A percentile compares a stretch with the other conserved stretches of the same genome.
Evolutionary conservation across 2,888 invertebrate genomes (phyloP).

Genomic region (Apotomis turbidana): DNA sequence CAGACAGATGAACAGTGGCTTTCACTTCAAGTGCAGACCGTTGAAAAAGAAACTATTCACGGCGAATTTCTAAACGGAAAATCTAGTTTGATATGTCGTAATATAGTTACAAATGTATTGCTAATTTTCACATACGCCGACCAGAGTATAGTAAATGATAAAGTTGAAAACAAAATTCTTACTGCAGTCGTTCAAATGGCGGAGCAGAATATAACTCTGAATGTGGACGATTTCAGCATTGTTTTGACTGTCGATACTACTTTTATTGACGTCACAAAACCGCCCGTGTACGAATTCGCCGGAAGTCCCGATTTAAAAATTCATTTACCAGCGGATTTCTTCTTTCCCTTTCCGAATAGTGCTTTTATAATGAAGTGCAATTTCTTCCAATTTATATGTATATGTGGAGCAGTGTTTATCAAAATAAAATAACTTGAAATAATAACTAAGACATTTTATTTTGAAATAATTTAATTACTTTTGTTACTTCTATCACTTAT

Average conservation of each 20-base stretch:
- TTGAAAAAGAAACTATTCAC: conserved; percentile 51
- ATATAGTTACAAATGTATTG: conserved; percentile 63
- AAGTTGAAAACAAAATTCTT: conserved; percentile 62
- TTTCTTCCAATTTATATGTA: conserved; percentile 39
- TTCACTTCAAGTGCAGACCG: conserved; percentile 47
- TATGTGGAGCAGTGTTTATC: conserved; percentile 41
- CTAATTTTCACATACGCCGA: conserved; percentile 62
- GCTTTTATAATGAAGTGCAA: conserved; percentile 42
- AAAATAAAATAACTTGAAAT: conserved; percentile 75
- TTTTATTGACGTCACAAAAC: conserved; percentile 69
- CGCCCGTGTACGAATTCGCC: conserved; percentile 68
- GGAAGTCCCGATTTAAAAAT: conserved; percentile 86
- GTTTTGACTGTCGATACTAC: conserved; percentile 67
- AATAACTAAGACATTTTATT: conserved; percentile 80
- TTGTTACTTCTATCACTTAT: conserved; percentile 78
- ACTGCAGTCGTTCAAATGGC: conserved; percentile 52
- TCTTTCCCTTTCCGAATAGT: conserved; percentile 86
- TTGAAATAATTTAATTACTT: conserved; percentile 81
- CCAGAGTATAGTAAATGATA: conserved; percentile 48
- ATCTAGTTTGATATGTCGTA: conserved; percentile 63
- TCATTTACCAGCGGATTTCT: conserved; percentile 88
- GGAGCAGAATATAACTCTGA: conserved; percentile 59
- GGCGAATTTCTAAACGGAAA: conserved; percentile 58
- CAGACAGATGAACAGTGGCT: conserved; percentile 66
- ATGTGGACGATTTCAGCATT: conserved; percentile 57